A percentile compares a stretch with the other conserved stretches of the same genome.
phyloP scores from a whole-genome alignment of 2,797 vertebrate species.

The Trachurus trachurus region DNA sequence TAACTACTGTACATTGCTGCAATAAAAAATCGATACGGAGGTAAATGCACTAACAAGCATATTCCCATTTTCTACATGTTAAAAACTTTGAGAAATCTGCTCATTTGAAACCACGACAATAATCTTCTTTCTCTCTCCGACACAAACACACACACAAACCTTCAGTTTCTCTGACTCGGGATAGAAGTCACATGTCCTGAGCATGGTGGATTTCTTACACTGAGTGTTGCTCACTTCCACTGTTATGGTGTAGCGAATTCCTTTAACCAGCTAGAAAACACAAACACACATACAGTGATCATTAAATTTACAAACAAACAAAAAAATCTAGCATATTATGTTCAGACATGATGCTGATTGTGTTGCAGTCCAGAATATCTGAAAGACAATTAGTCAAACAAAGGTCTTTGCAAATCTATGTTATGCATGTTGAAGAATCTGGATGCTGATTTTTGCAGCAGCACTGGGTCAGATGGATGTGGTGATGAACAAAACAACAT shows the following conservation, averaged over 20 bases:
- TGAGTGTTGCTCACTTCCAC: constrained; percentile 86
- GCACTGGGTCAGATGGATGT: neutral
- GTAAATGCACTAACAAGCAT: neutral
- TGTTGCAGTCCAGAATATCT: neutral
- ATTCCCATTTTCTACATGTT: neutral
- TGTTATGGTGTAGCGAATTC: constrained; percentile 85
- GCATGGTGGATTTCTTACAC: constrained; percentile 83
- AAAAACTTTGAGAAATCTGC: neutral
- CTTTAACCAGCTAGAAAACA: constrained; percentile 85
- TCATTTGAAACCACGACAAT: neutral
- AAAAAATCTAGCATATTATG: neutral
- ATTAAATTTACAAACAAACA: neutral
- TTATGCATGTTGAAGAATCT: neutral
- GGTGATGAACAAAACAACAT: neutral
- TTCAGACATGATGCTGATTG: neutral
- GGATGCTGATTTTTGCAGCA: constrained; percentile 9
- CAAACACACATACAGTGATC: constrained; percentile 24
- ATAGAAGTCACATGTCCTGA: constrained; percentile 84
- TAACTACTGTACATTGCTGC: neutral
- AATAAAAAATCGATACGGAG: neutral
- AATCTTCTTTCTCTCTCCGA: neutral
- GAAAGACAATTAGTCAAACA: neutral
- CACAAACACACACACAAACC: constrained; percentile 64
- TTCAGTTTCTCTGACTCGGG: constrained; percentile 83
- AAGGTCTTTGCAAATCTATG: neutral